Evolutionary conservation across 2,797 vertebrate genomes (phyloP), one percentile per base, ranked within the genome.

Genomic region (Premnoplex brunnescens): DNA sequence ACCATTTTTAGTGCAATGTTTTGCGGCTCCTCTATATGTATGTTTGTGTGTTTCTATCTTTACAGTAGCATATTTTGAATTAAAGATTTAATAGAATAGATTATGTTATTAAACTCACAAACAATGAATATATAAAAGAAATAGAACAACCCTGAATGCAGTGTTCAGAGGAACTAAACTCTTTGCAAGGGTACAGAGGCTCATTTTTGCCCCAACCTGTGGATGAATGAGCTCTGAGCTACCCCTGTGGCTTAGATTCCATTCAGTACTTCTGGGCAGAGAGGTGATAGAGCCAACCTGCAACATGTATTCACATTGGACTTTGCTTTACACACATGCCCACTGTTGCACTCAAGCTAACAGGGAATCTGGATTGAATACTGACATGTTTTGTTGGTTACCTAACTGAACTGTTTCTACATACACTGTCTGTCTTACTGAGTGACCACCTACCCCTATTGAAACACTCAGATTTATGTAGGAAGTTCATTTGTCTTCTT

Each of bases 271-370:
- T 76, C 46, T 46, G 32, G 27, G 10, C 17, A 83, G 48, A 8
- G n/a, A 1, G 1, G 11, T 66, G 64, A 34, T 10, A 0, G 3
- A 51, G 16, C 37, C 24, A 12, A 17, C 13, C 10, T 32, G 16
- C 51, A 76, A 41, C 4, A 7, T 24, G 9, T 37, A 9, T 68
- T 55, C 36, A 48, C 2, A 1, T 12, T 16, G 37, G 32, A 4
- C 28, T 59, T 18, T 74, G 27, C 48, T 54, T 75, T 46, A 54
- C 5, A 8, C 13, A 7, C 0, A 1, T 51, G 18, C 36, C 21
- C 22, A 8, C 41, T 58, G 26, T 58, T 32, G 6, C n/a, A 58
- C 22, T 67, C 67, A 71, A 43, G n/a, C 39, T 54, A 37, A n/a
- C 7, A 44, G 44, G 52, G 41, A 78, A 39, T 5, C 12, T n/a